These are phyloP conservation scores for Zaprionus inermis DNA, from an alignment of 1,140 invertebrate species.

Conservation along the genomic window DNA sequence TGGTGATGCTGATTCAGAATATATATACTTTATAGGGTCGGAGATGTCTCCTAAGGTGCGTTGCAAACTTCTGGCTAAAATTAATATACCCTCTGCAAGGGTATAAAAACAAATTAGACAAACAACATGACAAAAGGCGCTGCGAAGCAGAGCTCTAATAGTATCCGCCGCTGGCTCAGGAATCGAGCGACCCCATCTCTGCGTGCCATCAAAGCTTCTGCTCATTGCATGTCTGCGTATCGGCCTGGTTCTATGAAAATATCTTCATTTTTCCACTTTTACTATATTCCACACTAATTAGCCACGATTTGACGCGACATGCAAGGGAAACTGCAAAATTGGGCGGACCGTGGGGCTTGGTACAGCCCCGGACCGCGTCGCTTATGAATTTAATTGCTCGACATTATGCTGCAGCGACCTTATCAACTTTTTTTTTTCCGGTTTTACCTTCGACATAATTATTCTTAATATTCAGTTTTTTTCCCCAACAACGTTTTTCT, in stretches of 20 bases:
- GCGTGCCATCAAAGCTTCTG: not conserved
- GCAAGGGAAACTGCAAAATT: conserved; percentile 57
- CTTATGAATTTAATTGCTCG: conserved; percentile 63
- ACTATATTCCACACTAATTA: conserved; percentile 53
- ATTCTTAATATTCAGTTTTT: conserved; percentile 56
- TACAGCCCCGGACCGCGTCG: conserved; percentile 28
- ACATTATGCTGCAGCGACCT: conserved; percentile 47
- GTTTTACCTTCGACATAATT: conserved; percentile 49
- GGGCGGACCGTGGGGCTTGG: conserved; percentile 21
- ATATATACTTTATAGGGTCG: too few relatives aligned
- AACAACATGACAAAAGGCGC: conserved; percentile 44
- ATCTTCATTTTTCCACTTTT: conserved; percentile 58
- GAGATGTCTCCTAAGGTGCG: too few relatives aligned
- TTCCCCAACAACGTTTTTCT: too few relatives aligned
- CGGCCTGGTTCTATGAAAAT: conserved; percentile 43
- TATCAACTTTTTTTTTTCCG: conserved; percentile 50
- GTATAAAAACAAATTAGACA: conserved; percentile 52
- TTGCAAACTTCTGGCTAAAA: too few relatives aligned
- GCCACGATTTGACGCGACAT: conserved; percentile 56
- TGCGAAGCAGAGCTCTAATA: conserved; percentile 43
- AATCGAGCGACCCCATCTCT: conserved; percentile 33
- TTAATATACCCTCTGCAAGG: too few relatives aligned
- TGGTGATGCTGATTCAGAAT: too few relatives aligned
- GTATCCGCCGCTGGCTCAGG: conserved; percentile 37
- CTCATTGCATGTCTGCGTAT: conserved; percentile 28